Percentiles rank a stretch among this genome's conserved stretches.
Evolutionary conservation across 1,140 invertebrate species (phyloP).

Genomic region (Drosophila pseudoobscura): DNA sequence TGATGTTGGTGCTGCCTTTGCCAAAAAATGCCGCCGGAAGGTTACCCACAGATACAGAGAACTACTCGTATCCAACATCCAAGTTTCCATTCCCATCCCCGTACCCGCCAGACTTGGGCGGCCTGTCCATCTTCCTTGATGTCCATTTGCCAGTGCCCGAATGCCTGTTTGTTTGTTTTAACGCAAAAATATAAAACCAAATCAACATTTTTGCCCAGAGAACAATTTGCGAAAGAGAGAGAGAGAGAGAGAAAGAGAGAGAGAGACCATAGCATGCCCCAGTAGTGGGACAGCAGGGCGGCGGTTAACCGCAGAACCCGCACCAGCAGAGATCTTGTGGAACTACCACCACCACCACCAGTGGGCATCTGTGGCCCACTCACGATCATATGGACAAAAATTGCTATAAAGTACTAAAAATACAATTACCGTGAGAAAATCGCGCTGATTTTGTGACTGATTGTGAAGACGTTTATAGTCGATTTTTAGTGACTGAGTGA

Average conservation of each 20-base stretch:
- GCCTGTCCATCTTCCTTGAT: conserved; percentile 63
- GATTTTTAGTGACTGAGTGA: conserved; percentile 76
- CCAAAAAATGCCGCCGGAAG: conserved; percentile 68
- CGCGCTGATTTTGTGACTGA: conserved; percentile 80
- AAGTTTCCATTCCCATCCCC: background rate
- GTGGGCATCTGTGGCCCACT: conserved; percentile 72
- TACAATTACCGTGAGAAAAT: conserved; percentile 81
- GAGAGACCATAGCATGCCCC: background rate
- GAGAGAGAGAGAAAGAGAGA: background rate
- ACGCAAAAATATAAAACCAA: conserved; percentile 78
- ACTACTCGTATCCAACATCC: conserved; percentile 15
- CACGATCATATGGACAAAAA: conserved; percentile 79
- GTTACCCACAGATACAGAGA: conserved; percentile 44
- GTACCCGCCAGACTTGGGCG: background rate
- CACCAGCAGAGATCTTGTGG: conserved; percentile 4
- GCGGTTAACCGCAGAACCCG: conserved; percentile 27
- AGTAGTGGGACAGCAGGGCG: background rate
- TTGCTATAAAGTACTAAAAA: conserved; percentile 82
- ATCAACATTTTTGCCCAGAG: conserved; percentile 68
- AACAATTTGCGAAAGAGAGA: conserved; percentile 31
- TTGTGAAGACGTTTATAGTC: conserved; percentile 80
- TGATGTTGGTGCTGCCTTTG: conserved; percentile 38
- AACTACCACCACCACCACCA: conserved; percentile 27
- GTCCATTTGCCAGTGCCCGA: conserved; percentile 72
- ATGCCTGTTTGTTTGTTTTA: conserved; percentile 78